Percentiles rank a stretch among this genome's conserved stretches.
Conservation (phyloP, 2,113 vertebrate genomes). For the Cottus gobio region DNA sequence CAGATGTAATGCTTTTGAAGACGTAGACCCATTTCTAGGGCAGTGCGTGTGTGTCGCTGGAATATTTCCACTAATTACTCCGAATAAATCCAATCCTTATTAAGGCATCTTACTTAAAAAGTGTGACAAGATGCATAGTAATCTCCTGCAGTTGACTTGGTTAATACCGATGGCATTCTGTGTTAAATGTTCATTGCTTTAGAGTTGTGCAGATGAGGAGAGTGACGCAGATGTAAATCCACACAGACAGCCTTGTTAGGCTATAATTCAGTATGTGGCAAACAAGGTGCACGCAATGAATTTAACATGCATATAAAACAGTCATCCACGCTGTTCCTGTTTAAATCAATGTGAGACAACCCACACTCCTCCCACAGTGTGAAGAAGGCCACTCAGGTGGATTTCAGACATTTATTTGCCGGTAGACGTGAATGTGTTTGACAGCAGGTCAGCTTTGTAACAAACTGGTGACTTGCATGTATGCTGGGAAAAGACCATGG, state of each 20-base stretch:
- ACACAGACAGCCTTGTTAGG: not conserved
- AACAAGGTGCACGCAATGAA: conserved; percentile 12
- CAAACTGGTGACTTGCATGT: not conserved
- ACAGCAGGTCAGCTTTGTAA: not conserved
- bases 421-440: not conserved
- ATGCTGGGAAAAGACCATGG: not conserved
- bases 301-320: not conserved
- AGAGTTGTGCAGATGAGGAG: conserved; percentile 19
- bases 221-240: conserved; percentile 12
- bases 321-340: not conserved
- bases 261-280: not conserved
- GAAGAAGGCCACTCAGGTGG: not conserved
- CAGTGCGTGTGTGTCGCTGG: conserved; percentile 16
- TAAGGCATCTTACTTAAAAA: conserved; percentile 52
- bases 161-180: conserved; percentile 26
- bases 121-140: conserved; percentile 48
- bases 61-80: conserved; percentile 63
- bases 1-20: conserved; percentile 58
- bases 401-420: not conserved
- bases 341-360: conserved; percentile 4
- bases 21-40: conserved; percentile 48
- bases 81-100: conserved; percentile 65
- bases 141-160: conserved; percentile 45
- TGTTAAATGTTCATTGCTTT: conserved; percentile 18
- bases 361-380: not conserved